Conservation (phyloP, 1,140 invertebrate species). For the Psilanteris sp. region DNA sequence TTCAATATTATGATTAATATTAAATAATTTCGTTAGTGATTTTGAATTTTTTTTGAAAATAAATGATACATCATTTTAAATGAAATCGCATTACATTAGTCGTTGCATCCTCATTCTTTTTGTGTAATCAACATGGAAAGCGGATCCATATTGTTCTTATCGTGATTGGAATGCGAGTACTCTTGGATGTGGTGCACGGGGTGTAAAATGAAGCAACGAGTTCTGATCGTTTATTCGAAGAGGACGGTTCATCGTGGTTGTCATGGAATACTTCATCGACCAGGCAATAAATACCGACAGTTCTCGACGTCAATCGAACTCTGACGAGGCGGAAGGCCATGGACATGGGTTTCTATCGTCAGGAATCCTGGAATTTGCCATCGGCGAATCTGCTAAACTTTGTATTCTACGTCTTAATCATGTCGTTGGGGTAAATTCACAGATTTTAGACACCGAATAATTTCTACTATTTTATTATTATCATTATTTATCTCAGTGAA, state of each 20-base stretch:
- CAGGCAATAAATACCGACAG: slow-evolving; percentile 72
- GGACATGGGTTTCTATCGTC: slow-evolving; percentile 63
- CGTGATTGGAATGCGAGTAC: slow-evolving; percentile 49
- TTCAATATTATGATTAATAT: no score
- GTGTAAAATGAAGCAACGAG: slow-evolving; percentile 49
- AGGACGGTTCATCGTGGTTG: slow-evolving; percentile 35
- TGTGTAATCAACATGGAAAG: slow-evolving; percentile 47
- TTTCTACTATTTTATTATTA: no score
- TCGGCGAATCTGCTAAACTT: slow-evolving; percentile 58
- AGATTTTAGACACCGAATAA: no score
- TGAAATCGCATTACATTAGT: slow-evolving; percentile 11
- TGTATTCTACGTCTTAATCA: slow-evolving; percentile 36
- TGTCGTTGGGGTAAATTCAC: no score
- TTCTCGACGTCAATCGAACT: slow-evolving; percentile 70
- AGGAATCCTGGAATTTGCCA: slow-evolving; percentile 53
- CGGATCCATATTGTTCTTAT: slow-evolving; percentile 48
- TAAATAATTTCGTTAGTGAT: no score
- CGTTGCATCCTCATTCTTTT: slow-evolving; percentile 8
- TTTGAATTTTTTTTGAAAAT: no score
- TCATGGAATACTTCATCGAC: slow-evolving; percentile 67
- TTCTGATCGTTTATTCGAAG: slow-evolving; percentile 43
- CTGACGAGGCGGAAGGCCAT: slow-evolving; percentile 70
- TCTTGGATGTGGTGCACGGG: slow-evolving; percentile 23
- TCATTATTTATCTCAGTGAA: no score
- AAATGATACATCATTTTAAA: slow-evolving; percentile 16